Conservation (phyloP, 2,888 invertebrate species). For the Kuschelorhynchus macadamiae region DNA sequence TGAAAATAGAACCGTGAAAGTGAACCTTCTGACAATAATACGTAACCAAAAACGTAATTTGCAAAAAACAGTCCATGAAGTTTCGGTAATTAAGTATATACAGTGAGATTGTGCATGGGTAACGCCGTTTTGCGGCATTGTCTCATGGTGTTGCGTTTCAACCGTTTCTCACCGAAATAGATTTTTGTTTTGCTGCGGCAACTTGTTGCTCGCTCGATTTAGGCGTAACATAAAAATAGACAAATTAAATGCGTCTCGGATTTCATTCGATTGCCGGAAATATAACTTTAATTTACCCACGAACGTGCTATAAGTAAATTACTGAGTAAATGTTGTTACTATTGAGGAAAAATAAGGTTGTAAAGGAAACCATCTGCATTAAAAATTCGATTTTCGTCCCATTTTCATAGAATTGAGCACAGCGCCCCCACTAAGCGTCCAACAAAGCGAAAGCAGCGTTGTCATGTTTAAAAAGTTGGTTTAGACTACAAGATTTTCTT, state of each 20-base stretch:
- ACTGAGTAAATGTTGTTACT: not conserved
- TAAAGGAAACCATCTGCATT: slow-evolving; percentile 14
- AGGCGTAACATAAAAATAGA: slow-evolving; percentile 39
- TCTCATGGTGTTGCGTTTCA: too few relatives aligned
- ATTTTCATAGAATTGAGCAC: slow-evolving; percentile 33
- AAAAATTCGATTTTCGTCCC: slow-evolving; percentile 40
- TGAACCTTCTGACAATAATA: slow-evolving; percentile 16
- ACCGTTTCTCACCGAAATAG: slow-evolving; percentile 19
- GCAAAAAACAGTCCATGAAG: not conserved
- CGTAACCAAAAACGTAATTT: slow-evolving; percentile 21
- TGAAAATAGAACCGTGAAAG: slow-evolving; percentile 25
- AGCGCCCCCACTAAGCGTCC: slow-evolving; percentile 30
- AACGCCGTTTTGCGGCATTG: too few relatives aligned
- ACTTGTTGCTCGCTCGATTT: slow-evolving; percentile 36
- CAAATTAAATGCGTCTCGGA: slow-evolving; percentile 19
- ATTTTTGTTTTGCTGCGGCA: slow-evolving; percentile 30
- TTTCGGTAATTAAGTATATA: slow-evolving; percentile 15
- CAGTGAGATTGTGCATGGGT: too few relatives aligned
- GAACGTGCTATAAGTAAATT: not conserved
- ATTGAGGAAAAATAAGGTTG: not conserved
- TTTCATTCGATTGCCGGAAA: slow-evolving; percentile 3
- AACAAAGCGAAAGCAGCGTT: slow-evolving; percentile 14
- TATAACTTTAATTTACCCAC: not conserved
- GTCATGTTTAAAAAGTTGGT: slow-evolving; percentile 1
- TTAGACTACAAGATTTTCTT: not conserved